phyloP scores from a whole-genome alignment of 2,113 vertebrate genomes.

The Asarcornis scutulata region DNA sequence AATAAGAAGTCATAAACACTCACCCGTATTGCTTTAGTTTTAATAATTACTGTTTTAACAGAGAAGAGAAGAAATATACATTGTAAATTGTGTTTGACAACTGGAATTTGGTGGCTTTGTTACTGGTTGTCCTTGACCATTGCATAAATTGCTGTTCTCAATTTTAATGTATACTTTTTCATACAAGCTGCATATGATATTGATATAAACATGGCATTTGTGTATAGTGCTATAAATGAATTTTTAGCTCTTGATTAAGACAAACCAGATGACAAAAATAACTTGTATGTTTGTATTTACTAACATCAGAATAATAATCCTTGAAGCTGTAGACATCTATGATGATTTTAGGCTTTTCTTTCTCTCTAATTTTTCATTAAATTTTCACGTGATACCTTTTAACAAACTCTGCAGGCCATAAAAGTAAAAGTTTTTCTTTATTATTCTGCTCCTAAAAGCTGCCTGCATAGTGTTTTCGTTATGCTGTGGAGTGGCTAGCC shows the following conservation, averaged over 20 bases:
- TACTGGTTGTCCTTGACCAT: slow-evolving; percentile 94
- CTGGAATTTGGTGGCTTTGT: slow-evolving; percentile 90
- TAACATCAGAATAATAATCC: slow-evolving; percentile 24
- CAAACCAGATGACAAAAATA: slow-evolving; percentile 84
- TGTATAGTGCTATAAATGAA: slow-evolving; percentile 81
- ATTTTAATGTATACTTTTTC: slow-evolving; percentile 85
- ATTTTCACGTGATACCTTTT: background rate
- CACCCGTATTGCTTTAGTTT: slow-evolving; percentile 81
- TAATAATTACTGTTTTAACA: slow-evolving; percentile 91
- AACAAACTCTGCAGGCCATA: background rate
- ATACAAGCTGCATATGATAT: slow-evolving; percentile 79
- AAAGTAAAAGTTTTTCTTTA: background rate
- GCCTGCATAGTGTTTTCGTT: slow-evolving; percentile 11
- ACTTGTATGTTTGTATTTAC: slow-evolving; percentile 51
- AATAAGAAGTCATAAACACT: slow-evolving; percentile 85
- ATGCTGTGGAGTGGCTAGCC: background rate
- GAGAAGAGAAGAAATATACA: slow-evolving; percentile 82
- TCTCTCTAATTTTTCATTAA: background rate
- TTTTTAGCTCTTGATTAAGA: slow-evolving; percentile 88
- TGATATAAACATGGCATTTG: slow-evolving; percentile 76
- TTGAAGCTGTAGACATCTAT: slow-evolving; percentile 31
- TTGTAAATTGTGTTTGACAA: slow-evolving; percentile 99
- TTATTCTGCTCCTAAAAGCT: background rate
- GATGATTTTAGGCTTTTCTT: slow-evolving; percentile 5
- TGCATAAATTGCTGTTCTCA: slow-evolving; percentile 89